These are phyloP conservation scores for Antigone vipio DNA, from an alignment of 2,113 vertebrate species.

Conservation along the genomic window DNA sequence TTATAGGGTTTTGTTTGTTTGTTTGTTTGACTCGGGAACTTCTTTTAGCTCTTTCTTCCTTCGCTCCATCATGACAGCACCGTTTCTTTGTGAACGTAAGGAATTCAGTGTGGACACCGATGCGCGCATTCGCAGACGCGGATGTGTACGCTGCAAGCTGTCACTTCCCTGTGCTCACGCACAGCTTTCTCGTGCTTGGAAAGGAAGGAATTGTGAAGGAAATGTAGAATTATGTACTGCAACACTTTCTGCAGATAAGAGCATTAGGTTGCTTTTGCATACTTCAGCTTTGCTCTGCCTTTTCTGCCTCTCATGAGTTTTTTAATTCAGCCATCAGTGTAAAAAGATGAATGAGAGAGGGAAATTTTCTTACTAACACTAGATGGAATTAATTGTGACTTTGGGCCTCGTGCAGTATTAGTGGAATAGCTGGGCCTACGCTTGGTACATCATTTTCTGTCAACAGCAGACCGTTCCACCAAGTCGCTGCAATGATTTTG, in stretches of 20 bases:
- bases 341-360: not conserved
- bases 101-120: rapidly evolving
- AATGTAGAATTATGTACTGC: not conserved
- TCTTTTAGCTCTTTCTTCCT: not conserved
- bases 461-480: not conserved
- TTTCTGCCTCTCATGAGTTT: not conserved
- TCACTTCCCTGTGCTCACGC: not conserved
- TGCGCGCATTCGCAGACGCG: not conserved
- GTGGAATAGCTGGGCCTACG: not conserved
- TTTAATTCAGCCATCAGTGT: not conserved
- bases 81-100: not conserved
- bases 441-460: not conserved
- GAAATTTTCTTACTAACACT: not conserved
- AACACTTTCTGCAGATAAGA: not conserved
- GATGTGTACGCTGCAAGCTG: too few species aligned
- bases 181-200: not conserved
- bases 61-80: rapidly evolving
- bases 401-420: not conserved
- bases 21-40: not conserved
- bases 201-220: not conserved
- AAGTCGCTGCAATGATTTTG: not conserved
- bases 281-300: not conserved
- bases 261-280: not conserved
- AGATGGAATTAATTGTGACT: not conserved
- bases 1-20: not conserved